phyloP scores from a whole-genome alignment of 2,888 invertebrate genomes.

The Agriopis leucophaearia region DNA sequence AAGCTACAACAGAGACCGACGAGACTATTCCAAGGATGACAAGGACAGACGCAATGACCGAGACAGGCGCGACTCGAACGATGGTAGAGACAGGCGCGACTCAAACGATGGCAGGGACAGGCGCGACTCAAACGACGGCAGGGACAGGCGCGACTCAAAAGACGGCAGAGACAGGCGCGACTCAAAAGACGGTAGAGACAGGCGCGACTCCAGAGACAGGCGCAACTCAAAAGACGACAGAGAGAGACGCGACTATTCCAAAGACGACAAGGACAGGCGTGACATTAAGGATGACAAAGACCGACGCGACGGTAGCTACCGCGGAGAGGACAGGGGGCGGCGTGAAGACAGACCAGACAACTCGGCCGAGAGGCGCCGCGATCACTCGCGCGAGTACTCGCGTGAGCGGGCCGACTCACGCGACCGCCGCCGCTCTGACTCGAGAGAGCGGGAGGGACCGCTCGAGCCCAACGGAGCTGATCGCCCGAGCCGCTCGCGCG shows the following conservation, averaged over 20 bases:
- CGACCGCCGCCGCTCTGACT: constrained; percentile 41
- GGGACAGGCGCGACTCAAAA: constrained; percentile 55
- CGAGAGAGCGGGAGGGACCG: constrained; percentile 41
- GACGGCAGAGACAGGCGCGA: constrained; percentile 57
- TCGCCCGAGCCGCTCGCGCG: constrained; percentile 67
- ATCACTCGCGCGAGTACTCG: constrained; percentile 48
- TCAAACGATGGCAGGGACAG: constrained; percentile 54
- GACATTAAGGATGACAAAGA: constrained; percentile 55
- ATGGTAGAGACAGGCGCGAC: constrained; percentile 61
- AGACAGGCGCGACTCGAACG: constrained; percentile 61
- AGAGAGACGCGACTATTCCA: constrained; percentile 55
- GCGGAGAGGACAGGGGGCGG: constrained; percentile 39
- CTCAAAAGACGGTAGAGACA: constrained; percentile 49
- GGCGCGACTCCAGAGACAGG: constrained; percentile 61
- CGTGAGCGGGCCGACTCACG: constrained; percentile 49
- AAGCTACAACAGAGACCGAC: constrained; percentile 72
- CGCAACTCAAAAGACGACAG: constrained; percentile 65
- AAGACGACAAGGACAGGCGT: constrained; percentile 54
- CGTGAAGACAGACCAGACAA: constrained; percentile 24
- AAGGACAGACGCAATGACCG: constrained; percentile 60
- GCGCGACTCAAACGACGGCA: constrained; percentile 56
- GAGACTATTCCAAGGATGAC: constrained; percentile 73
- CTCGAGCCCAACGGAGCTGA: constrained; percentile 60
- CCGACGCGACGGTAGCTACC: constrained; percentile 41
- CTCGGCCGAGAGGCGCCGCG: constrained; percentile 38